Conservation (phyloP, 2,113 vertebrate genomes). For the Candoia aspera region DNA sequence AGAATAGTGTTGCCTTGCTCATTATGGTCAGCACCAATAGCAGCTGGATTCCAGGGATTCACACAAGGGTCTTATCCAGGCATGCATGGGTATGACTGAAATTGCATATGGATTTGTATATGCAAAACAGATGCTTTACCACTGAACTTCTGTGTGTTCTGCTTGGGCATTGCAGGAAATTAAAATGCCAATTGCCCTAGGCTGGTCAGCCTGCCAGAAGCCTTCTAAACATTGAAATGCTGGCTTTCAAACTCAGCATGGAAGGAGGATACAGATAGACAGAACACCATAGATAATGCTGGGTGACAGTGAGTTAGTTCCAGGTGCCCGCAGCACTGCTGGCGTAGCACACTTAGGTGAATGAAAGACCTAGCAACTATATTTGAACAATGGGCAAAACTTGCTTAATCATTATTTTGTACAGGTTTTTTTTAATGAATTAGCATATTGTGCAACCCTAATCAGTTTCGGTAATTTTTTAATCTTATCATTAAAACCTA, state of each 20-base stretch:
- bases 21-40: not conserved
- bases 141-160: not conserved
- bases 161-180: not conserved
- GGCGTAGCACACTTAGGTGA: not conserved
- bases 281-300: too few relatives aligned
- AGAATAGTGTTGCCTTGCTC: too few relatives aligned
- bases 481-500: not conserved
- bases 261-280: not conserved
- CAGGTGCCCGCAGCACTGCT: not conserved
- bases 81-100: too few relatives aligned
- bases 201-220: not conserved
- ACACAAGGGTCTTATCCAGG: not conserved
- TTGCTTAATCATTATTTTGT: not conserved
- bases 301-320: not conserved
- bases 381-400: not conserved
- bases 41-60: not conserved
- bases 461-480: not conserved
- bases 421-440: not conserved
- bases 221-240: not conserved
- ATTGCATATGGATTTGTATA: not conserved
- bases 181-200: not conserved
- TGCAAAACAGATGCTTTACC: not conserved
- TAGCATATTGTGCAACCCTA: not conserved
- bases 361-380: too few relatives aligned
- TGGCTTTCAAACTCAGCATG: not conserved